A percentile compares a stretch with the other conserved stretches of the same genome.
phyloP scores from a whole-genome alignment of 37 sponge, comb jelly and placozoan genomes.

The Theonella swinhoei region DNA sequence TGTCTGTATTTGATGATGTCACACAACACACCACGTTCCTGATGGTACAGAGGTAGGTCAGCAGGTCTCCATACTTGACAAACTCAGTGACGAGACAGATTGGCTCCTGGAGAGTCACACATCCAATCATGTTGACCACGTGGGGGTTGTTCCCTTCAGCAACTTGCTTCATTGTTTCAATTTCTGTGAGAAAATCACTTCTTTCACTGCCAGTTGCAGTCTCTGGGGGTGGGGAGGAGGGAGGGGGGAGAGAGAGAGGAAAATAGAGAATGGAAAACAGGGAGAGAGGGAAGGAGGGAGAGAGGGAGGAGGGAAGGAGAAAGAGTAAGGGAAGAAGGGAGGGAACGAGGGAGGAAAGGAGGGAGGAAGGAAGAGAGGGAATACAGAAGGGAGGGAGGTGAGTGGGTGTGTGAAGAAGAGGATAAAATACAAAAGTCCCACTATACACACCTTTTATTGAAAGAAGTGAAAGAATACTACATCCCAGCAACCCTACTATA shows the following conservation, averaged over 20 bases:
- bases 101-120: constrained; percentile 74
- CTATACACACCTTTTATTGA: no score
- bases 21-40: constrained; percentile 46
- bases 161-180: constrained; percentile 74
- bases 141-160: constrained; percentile 70
- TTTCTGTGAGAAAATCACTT: constrained; percentile 66
- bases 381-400: no score
- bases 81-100: constrained; percentile 79
- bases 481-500: no score
- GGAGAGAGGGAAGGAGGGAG: background rate
- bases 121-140: constrained; percentile 75
- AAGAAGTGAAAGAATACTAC: no score
- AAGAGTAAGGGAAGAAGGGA: background rate
- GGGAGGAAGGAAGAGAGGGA: background rate
- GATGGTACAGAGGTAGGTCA: constrained; percentile 63
- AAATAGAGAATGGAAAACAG: background rate
- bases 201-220: constrained; percentile 62
- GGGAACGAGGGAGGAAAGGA: background rate
- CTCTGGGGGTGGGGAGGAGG: constrained; percentile 9
- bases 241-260: background rate
- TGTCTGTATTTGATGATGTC: no score
- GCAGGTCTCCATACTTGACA: constrained; percentile 74
- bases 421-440: no score
- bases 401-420: no score
- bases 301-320: background rate